Evolutionary conservation across 2,113 vertebrate species (phyloP), one percentile per base, ranked within the genome.

Genomic region (Prionailurus bengalensis): DNA sequence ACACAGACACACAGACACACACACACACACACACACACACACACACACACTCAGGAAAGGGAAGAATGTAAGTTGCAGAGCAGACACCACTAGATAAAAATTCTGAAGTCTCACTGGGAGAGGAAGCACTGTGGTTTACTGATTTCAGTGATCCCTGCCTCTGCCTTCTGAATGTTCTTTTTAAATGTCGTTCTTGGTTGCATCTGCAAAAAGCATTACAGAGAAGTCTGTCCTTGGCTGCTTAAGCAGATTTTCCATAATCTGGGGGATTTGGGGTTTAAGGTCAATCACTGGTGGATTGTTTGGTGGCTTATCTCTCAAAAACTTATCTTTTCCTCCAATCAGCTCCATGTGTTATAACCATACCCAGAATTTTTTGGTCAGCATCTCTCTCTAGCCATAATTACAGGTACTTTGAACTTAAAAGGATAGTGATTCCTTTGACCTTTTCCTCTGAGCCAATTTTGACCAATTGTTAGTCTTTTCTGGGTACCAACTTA

Each of bases 11-110:
- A 53, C 55, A 58, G 17, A 58, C 55, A 55, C 55, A 55, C 53
- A 55, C 53, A 55, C 53, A 53, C 53, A 53, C 55, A 55, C 55
- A 55, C 55, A 36, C 36, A 36, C 36, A 36, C 36, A 19, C 55
- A 58, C 17, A 51, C 2, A 3, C 8, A 68, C 13, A 42, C 3
- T 65, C 19, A 39, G 3, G 45, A 71, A 68, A 23, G 21, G 13
- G 36, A 71, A 45, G 21, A 63, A 63, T 45, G 17, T 42, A 78
- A 80, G 27, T 27, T 78, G 7, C 31, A 31, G 39, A 76, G 55
- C 14, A 31, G 29, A 84, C 7, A 33, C 12, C 4, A 19, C 10
- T n/a, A 1, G 0, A 19, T 13, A 25, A 21, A 1, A 8, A 15
- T 63, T 39, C n/a, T 33, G 76, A 82, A n/a, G 10, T 63, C 10